Conservation (phyloP, 2,888 invertebrate genomes). For the Drosophila rubida region DNA sequence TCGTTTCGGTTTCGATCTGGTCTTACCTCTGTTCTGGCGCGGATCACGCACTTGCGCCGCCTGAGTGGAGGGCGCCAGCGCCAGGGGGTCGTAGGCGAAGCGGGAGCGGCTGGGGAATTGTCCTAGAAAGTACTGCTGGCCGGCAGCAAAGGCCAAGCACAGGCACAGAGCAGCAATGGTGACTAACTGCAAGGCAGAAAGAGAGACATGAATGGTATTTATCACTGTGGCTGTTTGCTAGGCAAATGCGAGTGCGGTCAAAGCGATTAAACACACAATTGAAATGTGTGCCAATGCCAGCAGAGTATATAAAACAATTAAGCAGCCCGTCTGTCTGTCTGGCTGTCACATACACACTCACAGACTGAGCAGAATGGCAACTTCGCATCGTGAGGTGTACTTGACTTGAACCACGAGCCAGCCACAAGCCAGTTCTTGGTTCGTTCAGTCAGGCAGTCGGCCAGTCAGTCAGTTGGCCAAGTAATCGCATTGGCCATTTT, state of each 20-base stretch:
- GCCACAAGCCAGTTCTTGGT: constrained; percentile 39
- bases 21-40: constrained; percentile 84
- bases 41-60: constrained; percentile 80
- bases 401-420: constrained; percentile 51
- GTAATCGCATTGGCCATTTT: constrained; percentile 35
- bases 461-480: background rate
- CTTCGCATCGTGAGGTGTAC: constrained; percentile 47
- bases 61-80: constrained; percentile 59
- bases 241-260: constrained; percentile 51
- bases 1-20: background rate
- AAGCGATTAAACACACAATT: constrained; percentile 67
- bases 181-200: constrained; percentile 76
- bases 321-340: constrained; percentile 33
- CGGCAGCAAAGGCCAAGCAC: constrained; percentile 81
- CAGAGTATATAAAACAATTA: constrained; percentile 66
- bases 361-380: constrained; percentile 41
- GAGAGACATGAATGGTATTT: constrained; percentile 19
- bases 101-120: constrained; percentile 70
- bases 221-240: background rate
- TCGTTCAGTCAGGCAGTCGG: constrained; percentile 5
- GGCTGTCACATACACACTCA: constrained; percentile 6
- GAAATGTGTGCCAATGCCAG: constrained; percentile 80
- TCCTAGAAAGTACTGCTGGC: constrained; percentile 83
- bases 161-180: constrained; percentile 81
- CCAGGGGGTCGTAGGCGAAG: constrained; percentile 75